Base-by-base conservation (phyloP, 2,113 vertebrate species). In the Dendrocopos noguchii region DNA sequence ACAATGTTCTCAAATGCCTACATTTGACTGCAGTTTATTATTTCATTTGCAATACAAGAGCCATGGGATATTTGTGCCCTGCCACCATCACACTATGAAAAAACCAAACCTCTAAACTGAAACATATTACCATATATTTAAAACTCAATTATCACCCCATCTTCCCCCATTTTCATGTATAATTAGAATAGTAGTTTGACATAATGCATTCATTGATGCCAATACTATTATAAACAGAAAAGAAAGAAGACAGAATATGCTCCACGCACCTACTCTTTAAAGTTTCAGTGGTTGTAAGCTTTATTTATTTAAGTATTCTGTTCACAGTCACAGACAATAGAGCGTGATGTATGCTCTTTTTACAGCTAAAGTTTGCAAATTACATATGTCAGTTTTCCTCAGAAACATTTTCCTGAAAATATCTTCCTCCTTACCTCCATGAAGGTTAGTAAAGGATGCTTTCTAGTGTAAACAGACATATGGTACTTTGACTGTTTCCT, bases 1-100 rank as follows among this genome's bases (percentile, higher is more conserved):
- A 90, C 44, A 50, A 36, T 82, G 33, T 86, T 94, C 33, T 66
- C 64, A 94, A 93, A 84, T 91, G 91, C 46, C 31, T 55, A 50
- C 27, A 72, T 89, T 59, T 79, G 83, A 66, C 75, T 91, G 74
- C 24, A 86, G 20, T 83, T 96, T 91, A 92, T 90, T 88, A 87
- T 84, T 65, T 31, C 27, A 73, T 66, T 52, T 64, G 39, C 95
- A 94, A 94, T 44, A 83, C 27, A 92, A 57, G 7, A 88, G 56
- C 14, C 24, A 74, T 25, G 13, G 80, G 82, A 75, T 60, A 83
- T 82, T 86, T 93, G 20, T 65, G 27, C 20, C 55, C 19, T 91
- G 31, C 17, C 65, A 87, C 27, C n/a, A 57, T 22, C 16, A 39
- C 39, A 75, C 15, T 28, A 19, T 7, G 24, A 29, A 63, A 82